phyloP scores from a whole-genome alignment of 2,888 invertebrate genomes.

The Augiades crinisus region DNA sequence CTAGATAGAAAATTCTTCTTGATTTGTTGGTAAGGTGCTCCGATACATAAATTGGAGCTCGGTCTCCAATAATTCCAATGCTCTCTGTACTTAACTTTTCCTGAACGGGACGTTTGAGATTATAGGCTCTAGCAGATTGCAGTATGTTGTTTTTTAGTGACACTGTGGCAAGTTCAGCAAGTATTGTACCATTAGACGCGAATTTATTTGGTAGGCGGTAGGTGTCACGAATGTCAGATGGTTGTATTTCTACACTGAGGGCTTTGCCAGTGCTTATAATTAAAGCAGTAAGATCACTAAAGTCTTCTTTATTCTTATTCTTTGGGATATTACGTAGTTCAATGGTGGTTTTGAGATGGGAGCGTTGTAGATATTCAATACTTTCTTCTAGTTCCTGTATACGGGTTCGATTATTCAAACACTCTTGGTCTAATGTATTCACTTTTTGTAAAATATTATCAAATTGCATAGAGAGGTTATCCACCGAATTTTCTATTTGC shows the following conservation, averaged over 20 bases:
- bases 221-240: neutral
- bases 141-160: neutral
- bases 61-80: neutral
- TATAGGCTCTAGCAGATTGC: neutral
- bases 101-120: neutral
- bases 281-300: neutral
- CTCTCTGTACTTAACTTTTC: neutral
- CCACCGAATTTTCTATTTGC: neutral
- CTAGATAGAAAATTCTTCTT: neutral
- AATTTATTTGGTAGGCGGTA: neutral
- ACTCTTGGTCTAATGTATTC: too few species aligned
- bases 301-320: neutral
- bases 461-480: too few species aligned
- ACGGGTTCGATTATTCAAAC: neutral
- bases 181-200: neutral
- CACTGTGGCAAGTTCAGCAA: too few species aligned
- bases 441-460: too few species aligned
- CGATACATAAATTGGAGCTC: neutral
- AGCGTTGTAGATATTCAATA: neutral
- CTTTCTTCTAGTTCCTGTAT: neutral
- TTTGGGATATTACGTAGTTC: neutral
- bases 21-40: constrained; percentile 1
- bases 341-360: neutral
- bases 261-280: neutral
- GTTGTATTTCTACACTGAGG: neutral